These are phyloP conservation scores for Dendropsophus ebraccatus DNA, from an alignment of 2,113 vertebrate species.

Conservation along the genomic window DNA sequence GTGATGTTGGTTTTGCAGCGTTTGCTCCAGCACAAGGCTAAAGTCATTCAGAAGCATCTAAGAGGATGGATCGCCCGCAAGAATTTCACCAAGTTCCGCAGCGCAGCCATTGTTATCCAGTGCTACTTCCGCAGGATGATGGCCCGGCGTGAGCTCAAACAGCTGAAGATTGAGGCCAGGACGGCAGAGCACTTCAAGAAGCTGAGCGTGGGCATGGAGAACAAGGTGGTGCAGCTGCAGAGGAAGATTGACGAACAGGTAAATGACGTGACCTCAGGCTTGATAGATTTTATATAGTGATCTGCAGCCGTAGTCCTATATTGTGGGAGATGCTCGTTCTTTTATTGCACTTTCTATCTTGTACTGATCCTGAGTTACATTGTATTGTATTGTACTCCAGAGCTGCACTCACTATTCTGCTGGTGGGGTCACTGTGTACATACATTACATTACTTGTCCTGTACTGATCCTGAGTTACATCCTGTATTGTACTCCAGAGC, in stretches of 20 bases:
- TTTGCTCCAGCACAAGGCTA: conserved; percentile 85
- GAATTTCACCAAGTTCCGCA: conserved; percentile 66
- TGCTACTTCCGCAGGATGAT: conserved; percentile 80
- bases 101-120: conserved; percentile 83
- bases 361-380: no score
- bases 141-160: conserved; percentile 81
- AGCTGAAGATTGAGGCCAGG: conserved; percentile 89
- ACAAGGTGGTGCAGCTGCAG: conserved; percentile 95
- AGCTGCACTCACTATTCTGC: no score
- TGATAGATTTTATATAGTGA: not conserved
- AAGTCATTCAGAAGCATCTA: conserved; percentile 79
- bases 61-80: conserved; percentile 83
- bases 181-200: conserved; percentile 86
- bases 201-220: conserved; percentile 96
- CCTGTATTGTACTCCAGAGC: no score
- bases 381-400: no score
- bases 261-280: not conserved
- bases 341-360: no score
- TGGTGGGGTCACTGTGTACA: no score
- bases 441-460: no score
- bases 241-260: conserved; percentile 95
- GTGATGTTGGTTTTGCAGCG: conserved; percentile 71
- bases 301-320: no score
- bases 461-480: no score
- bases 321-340: no score